These are phyloP conservation scores for Otolemur crassicaudatus DNA, from an alignment of 2,797 vertebrate species.

Conservation along the genomic window DNA sequence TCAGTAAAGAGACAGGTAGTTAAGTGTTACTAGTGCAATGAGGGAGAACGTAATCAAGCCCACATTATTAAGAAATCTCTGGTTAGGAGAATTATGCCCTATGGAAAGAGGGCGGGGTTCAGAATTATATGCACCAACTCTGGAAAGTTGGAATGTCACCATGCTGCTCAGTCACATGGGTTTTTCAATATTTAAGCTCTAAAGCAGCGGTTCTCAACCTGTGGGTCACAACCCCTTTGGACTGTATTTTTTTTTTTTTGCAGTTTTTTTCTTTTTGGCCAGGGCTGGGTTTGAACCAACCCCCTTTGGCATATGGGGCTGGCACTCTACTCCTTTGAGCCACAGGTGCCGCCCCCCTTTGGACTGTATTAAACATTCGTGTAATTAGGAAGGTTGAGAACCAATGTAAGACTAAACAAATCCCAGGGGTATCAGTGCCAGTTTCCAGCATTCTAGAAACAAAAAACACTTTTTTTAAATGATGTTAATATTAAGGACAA, in stretches of 20 bases:
- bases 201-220: not conserved
- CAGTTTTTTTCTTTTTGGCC: too few species aligned
- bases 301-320: too few species aligned
- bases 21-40: not conserved
- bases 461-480: not conserved
- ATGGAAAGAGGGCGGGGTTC: not conserved
- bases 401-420: not conserved
- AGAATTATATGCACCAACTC: not conserved
- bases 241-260: too few species aligned
- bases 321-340: too few species aligned
- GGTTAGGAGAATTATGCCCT: not conserved
- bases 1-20: not conserved
- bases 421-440: not conserved
- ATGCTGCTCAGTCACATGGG: not conserved
- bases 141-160: not conserved
- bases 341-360: too few species aligned
- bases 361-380: too few species aligned
- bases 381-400: too few species aligned
- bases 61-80: slow-evolving; percentile 31
- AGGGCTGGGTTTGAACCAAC: too few species aligned
- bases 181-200: not conserved
- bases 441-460: not conserved
- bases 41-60: not conserved
- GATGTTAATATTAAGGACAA: slow-evolving; percentile 14
- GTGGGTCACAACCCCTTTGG: too few species aligned